Conservation (phyloP, 2,797 vertebrate genomes). For the Betta splendens region DNA sequence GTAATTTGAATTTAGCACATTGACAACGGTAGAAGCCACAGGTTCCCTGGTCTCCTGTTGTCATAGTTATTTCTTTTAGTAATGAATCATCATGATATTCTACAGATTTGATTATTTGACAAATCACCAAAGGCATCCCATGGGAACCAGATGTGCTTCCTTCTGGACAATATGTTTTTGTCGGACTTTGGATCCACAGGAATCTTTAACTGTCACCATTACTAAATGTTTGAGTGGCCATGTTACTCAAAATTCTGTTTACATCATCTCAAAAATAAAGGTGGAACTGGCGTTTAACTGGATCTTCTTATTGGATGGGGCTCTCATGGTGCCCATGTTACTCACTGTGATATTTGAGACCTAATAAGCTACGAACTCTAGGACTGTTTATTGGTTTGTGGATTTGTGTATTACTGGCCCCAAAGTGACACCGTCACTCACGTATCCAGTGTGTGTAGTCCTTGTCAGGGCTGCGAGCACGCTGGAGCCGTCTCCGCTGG, state of each 20-base stretch:
- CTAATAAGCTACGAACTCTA: too few species aligned
- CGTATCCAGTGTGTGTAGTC: too few species aligned
- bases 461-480: too few species aligned
- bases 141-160: constrained; percentile 23
- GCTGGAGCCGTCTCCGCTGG: too few species aligned
- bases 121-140: constrained; percentile 69
- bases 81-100: constrained; percentile 15
- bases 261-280: constrained; percentile 1
- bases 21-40: constrained; percentile 15
- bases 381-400: neutral
- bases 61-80: neutral
- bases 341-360: neutral
- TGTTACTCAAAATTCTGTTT: neutral
- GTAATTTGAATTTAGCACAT: constrained; percentile 32
- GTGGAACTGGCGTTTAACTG: neutral
- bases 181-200: constrained; percentile 31
- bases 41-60: constrained; percentile 21
- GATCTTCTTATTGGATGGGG: neutral
- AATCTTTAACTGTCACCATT: neutral
- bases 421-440: neutral
- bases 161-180: constrained; percentile 21
- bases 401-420: neutral
- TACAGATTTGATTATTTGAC: constrained; percentile 50
- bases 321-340: neutral
- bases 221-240: neutral